Conservation (phyloP, 2,113 vertebrate genomes). For the Syngnathus floridae region DNA sequence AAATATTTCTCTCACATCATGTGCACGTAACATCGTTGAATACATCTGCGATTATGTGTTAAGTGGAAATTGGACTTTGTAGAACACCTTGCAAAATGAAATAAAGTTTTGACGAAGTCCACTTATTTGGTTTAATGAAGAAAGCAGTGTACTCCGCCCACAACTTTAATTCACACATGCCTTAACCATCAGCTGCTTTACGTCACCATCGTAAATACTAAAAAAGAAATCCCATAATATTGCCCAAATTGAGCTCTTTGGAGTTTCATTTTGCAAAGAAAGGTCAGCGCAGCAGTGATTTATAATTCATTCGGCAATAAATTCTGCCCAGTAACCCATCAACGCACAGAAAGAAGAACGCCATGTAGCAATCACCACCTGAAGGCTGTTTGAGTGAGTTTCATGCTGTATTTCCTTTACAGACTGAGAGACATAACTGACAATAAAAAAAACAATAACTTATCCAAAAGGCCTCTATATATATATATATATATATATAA, state of each 20-base stretch:
- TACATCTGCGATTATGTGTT: background rate
- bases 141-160: no score
- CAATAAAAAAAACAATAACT: background rate
- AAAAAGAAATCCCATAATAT: background rate
- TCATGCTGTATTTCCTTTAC: conserved; percentile 24
- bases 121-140: no score
- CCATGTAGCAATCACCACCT: conserved; percentile 44
- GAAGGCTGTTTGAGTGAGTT: conserved; percentile 30
- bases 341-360: conserved; percentile 27
- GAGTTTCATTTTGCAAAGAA: conserved; percentile 59
- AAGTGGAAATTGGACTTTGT: background rate
- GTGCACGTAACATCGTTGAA: background rate
- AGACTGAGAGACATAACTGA: conserved; percentile 28
- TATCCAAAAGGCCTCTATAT: background rate
- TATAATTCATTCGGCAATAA: conserved; percentile 55
- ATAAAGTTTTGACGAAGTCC: background rate
- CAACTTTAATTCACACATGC: no score
- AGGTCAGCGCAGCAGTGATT: conserved; percentile 62
- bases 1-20: background rate
- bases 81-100: background rate
- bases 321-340: conserved; percentile 62
- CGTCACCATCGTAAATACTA: background rate
- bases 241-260: conserved; percentile 44
- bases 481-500: no score
- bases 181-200: conserved; percentile 10